These are phyloP conservation scores for Mus caroli DNA, from an alignment of 2,797 vertebrate genomes.

Conservation along the genomic window DNA sequence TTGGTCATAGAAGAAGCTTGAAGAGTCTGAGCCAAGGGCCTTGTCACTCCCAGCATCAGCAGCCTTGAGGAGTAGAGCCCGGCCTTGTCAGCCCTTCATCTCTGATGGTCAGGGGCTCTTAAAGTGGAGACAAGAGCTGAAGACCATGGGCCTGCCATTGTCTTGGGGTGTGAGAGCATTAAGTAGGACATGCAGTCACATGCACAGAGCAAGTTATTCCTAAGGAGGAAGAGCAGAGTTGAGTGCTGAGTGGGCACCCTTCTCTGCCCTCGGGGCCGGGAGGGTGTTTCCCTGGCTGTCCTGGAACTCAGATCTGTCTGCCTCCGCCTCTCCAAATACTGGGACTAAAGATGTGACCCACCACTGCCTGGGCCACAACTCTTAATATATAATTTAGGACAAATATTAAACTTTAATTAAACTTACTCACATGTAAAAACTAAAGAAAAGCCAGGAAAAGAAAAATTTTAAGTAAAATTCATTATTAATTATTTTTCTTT, in stretches of 20 bases:
- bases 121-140: not conserved
- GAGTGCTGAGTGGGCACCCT: not conserved
- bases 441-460: not conserved
- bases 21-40: not conserved
- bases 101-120: not conserved
- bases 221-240: constrained; percentile 35
- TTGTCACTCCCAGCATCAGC: not conserved
- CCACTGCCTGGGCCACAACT: not conserved
- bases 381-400: not conserved
- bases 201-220: not conserved
- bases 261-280: not conserved
- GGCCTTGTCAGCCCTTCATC: not conserved
- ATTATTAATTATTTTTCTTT: constrained; percentile 23
- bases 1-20: constrained; percentile 33
- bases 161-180: not conserved
- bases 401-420: constrained; percentile 46
- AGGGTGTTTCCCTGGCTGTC: not conserved
- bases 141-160: not conserved
- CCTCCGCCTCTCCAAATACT: not conserved
- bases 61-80: not conserved
- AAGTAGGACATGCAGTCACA: not conserved
- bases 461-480: constrained; percentile 57
- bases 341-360: not conserved
- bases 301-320: not conserved
- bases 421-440: constrained; percentile 49